Percentiles rank a stretch among this genome's conserved stretches.
These are phyloP conservation scores for Beroe ovata DNA, from an alignment of 37 sponge, comb jelly and placozoan genomes.

Conservation along the genomic window DNA sequence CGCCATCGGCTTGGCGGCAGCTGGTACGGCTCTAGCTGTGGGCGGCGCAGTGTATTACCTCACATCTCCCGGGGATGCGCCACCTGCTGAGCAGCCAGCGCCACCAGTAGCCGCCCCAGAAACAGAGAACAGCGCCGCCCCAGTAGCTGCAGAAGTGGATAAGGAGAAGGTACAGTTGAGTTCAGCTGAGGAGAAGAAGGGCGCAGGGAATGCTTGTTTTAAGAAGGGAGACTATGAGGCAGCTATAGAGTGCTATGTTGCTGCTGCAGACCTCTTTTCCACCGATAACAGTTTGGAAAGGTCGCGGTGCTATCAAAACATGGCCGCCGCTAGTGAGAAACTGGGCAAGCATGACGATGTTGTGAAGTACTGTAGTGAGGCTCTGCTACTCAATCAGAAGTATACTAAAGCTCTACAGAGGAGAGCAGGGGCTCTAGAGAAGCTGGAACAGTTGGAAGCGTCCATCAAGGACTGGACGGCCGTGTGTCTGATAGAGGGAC, in stretches of 20 bases:
- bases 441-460: slow-evolving; percentile 18
- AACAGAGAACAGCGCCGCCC: neutral
- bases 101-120: neutral
- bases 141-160: neutral
- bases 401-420: slow-evolving; percentile 51
- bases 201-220: neutral
- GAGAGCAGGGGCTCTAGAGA: slow-evolving; percentile 19
- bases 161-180: neutral
- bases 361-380: slow-evolving; percentile 28
- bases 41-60: slow-evolving; percentile 44
- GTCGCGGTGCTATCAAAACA: slow-evolving; percentile 53
- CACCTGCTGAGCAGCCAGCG: neutral
- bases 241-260: slow-evolving; percentile 35
- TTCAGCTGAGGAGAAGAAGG: slow-evolving; percentile 11
- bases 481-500: slow-evolving; percentile 57
- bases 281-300: neutral
- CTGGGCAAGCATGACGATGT: slow-evolving; percentile 22
- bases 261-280: slow-evolving; percentile 5
- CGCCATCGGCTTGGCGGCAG: slow-evolving; percentile 31
- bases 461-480: slow-evolving; percentile 65
- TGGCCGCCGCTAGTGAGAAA: slow-evolving; percentile 51
- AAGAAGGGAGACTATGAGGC: slow-evolving; percentile 15
- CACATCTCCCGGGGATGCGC: neutral
- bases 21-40: slow-evolving; percentile 20
- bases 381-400: slow-evolving; percentile 42